phyloP scores from a whole-genome alignment of 2,888 invertebrate genomes.

The Nemoura dubitans region DNA sequence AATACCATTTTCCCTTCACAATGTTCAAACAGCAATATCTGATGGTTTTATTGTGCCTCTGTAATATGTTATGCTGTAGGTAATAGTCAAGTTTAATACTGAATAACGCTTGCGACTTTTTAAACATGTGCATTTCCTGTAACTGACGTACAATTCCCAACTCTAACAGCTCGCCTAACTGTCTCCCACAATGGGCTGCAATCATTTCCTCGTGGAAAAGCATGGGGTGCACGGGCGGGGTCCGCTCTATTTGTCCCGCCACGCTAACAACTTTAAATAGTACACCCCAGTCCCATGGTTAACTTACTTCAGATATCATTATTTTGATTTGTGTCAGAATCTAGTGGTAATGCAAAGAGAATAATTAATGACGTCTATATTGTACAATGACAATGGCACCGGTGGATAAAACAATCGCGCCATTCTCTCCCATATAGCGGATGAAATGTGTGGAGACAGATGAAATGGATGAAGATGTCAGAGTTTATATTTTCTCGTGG shows the following conservation, averaged over 20 bases:
- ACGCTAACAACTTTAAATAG: conserved; percentile 13
- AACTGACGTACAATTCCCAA: not conserved
- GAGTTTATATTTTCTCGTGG: conserved; percentile 27
- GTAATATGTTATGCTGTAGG: not conserved
- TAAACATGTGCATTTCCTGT: not conserved
- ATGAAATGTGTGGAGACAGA: conserved; percentile 19
- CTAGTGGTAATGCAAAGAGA: conserved; percentile 17
- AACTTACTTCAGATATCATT: conserved; percentile 20
- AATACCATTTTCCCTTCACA: not conserved
- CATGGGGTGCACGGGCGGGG: not conserved
- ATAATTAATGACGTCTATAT: conserved; percentile 38
- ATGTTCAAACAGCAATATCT: conserved; percentile 3
- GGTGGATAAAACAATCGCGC: conserved; percentile 31
- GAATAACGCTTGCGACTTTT: not conserved
- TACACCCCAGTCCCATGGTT: not conserved
- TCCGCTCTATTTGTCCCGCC: not conserved
- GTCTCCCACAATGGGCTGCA: conserved; percentile 12
- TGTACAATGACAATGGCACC: conserved; percentile 7
- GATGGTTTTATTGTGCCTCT: not conserved
- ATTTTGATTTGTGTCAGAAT: conserved; percentile 27
- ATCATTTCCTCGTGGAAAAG: not conserved
- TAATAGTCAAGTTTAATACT: not conserved
- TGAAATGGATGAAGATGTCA: conserved; percentile 46
- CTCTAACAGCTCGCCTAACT: conserved; percentile 10
- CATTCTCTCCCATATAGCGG: not conserved